These are phyloP conservation scores for Chloropsis hardwickii DNA, from an alignment of 2,113 vertebrate species.

Conservation along the genomic window DNA sequence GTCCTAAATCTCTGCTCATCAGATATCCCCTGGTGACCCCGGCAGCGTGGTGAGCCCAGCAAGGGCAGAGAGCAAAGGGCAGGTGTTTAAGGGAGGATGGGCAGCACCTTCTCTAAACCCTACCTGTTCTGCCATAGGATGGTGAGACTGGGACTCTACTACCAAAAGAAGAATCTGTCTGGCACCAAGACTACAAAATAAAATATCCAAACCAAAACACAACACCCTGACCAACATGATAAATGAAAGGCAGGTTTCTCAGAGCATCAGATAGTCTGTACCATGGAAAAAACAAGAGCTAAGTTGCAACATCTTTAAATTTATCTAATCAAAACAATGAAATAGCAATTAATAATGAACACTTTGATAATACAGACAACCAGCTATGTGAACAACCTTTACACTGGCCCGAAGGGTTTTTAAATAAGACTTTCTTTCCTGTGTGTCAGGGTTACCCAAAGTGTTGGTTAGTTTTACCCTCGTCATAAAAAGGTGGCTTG, in stretches of 20 bases:
- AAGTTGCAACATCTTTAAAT: slow-evolving; percentile 59
- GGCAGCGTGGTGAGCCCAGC: background rate
- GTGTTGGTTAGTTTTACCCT: background rate
- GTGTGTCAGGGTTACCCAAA: background rate
- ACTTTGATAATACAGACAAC: slow-evolving; percentile 20
- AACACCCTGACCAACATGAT: slow-evolving; percentile 44
- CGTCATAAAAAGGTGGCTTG: background rate
- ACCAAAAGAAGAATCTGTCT: background rate
- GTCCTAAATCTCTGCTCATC: background rate
- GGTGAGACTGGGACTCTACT: background rate
- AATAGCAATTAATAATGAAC: slow-evolving; percentile 60
- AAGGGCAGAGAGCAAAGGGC: background rate
- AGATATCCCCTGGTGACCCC: background rate
- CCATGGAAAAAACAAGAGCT: slow-evolving; percentile 1
- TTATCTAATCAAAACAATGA: slow-evolving; percentile 61
- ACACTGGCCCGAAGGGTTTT: background rate
- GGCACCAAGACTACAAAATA: background rate
- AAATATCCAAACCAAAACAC: background rate
- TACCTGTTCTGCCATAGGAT: background rate
- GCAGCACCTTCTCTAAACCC: background rate
- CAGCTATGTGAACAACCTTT: background rate
- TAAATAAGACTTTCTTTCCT: background rate
- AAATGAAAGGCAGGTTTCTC: slow-evolving; percentile 59
- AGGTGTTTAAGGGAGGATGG: background rate
- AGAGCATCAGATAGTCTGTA: slow-evolving; percentile 56